Percentiles rank a stretch among this genome's conserved stretches.
Evolutionary conservation across 1,140 invertebrate species (phyloP).

Genomic region (Nasonia giraulti): DNA sequence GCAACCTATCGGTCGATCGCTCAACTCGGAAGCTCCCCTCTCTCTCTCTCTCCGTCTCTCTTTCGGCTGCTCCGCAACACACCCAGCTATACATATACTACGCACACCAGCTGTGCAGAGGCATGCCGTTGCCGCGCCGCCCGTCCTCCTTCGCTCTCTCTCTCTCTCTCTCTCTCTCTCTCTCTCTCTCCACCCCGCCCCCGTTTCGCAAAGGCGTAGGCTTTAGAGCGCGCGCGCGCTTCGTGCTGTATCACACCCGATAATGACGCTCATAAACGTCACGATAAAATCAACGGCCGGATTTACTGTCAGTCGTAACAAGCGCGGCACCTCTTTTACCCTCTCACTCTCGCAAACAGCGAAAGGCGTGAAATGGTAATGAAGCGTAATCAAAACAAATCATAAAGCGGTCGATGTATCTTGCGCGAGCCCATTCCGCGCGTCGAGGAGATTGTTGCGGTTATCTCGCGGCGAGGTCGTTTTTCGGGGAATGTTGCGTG

Average conservation of each 20-base stretch:
- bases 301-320: conserved; percentile 70
- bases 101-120: conserved; percentile 14
- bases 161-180: conserved; percentile 51
- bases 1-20: conserved; percentile 51
- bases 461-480: background rate
- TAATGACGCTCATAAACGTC: conserved; percentile 74
- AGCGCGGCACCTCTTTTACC: conserved; percentile 5
- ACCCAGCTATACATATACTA: background rate
- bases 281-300: conserved; percentile 72
- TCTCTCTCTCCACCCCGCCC: conserved; percentile 55
- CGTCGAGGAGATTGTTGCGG: background rate
- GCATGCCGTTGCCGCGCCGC: background rate
- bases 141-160: conserved; percentile 46
- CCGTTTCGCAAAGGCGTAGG: conserved; percentile 70
- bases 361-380: conserved; percentile 71
- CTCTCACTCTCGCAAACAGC: conserved; percentile 43
- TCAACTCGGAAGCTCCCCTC: conserved; percentile 45
- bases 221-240: conserved; percentile 66
- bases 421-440: background rate
- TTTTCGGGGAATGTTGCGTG: background rate
- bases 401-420: conserved; percentile 61
- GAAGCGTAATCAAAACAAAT: conserved; percentile 73
- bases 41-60: conserved; percentile 23
- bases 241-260: conserved; percentile 59
- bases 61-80: background rate